Evolutionary conservation across 2,797 vertebrate species (phyloP), one percentile per base, ranked within the genome.

Genomic region (Aeoliscus strigatus): DNA sequence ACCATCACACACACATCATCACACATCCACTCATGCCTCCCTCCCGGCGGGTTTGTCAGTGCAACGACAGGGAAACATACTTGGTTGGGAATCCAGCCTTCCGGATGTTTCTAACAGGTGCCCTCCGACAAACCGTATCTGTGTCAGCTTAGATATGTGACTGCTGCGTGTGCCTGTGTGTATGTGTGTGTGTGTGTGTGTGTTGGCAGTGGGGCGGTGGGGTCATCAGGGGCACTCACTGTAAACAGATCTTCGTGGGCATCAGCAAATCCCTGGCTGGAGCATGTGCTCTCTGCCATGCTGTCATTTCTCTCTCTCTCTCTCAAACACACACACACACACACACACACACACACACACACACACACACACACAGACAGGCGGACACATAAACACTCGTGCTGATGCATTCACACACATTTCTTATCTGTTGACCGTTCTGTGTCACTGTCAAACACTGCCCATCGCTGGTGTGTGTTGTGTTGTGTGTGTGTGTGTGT

Each of bases 161-260:
- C 60, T 9, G 16, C 34, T 60, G 54, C 34, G 51, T 45, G 39
- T 44, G 14, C 51, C 47, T 52, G 48, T 56, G 53, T 25, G 33
- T 33, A 10, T 11, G 15, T 35, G 29, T 27, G 27, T 32, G 23
- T 10, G 36, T 28, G 30, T 31, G 28, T 32, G 60, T 12, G 14
- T 39, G 60, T 54, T 81, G 74, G 81, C 77, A 66, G 30, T 42
- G 41, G 34, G 40, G 54, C 60, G 51, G 48, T 46, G 72, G 61
- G 78, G 77, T 82, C 79, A 70, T 57, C 41, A 10, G 63, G 78
- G 74, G 29, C 70, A 66, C 62, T 66, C 44, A 39, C 72, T 86
- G 80, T 81, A 84, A 87, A 77, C 77, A 77, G 81, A 86, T 87
- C 78, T 77, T 76, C 41, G 42, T 73, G 78, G 60, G 72, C 80